Evolutionary conservation across 2,113 vertebrate species (phyloP).

Genomic region (Gobio gobio): DNA sequence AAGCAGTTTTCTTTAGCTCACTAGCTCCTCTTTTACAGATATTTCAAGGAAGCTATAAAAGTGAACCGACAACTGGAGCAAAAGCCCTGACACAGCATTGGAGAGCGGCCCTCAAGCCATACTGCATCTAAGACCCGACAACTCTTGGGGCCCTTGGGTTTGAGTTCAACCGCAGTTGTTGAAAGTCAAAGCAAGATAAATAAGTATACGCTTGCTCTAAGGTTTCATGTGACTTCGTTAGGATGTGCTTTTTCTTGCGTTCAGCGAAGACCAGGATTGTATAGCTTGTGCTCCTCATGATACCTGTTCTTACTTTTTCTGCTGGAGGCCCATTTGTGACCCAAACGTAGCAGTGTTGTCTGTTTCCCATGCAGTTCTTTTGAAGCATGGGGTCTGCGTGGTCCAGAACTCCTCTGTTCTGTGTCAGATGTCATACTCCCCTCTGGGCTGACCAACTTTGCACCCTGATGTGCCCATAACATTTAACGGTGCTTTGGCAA

Average conservation of each 20-base stretch:
- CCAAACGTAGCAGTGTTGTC: constrained; percentile 24
- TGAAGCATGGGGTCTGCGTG: constrained; percentile 70
- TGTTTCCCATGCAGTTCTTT: constrained; percentile 67
- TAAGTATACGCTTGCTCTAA: background rate
- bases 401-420: constrained; percentile 78
- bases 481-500: constrained; percentile 81
- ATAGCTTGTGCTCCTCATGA: background rate
- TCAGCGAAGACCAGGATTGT: background rate
- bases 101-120: constrained; percentile 32
- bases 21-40: constrained; percentile 72
- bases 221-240: background rate
- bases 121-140: constrained; percentile 17
- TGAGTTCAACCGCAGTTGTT: constrained; percentile 24
- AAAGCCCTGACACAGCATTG: constrained; percentile 63
- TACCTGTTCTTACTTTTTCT: constrained; percentile 28
- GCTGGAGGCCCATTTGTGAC: constrained; percentile 26
- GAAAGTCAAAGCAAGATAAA: constrained; percentile 26
- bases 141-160: constrained; percentile 3
- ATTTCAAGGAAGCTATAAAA: constrained; percentile 77
- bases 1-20: constrained; percentile 71
- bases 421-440: constrained; percentile 80
- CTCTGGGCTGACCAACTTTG: constrained; percentile 77
- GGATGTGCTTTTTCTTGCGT: background rate
- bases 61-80: constrained; percentile 68
- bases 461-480: constrained; percentile 79